These are phyloP conservation scores for Garrulus glandarius DNA, from an alignment of 2,797 vertebrate genomes.

Conservation along the genomic window DNA sequence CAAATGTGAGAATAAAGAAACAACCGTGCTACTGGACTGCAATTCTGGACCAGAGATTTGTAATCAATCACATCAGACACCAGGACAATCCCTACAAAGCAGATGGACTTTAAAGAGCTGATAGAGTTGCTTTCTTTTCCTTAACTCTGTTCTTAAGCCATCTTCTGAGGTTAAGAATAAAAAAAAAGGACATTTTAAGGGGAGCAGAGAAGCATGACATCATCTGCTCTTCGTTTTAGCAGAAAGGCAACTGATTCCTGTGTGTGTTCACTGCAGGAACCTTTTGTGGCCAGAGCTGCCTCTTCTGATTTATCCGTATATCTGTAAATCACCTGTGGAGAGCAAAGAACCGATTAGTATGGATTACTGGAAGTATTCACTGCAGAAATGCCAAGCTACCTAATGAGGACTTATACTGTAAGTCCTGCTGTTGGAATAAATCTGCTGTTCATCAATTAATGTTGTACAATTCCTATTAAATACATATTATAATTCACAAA, in stretches of 20 bases:
- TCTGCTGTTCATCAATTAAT: constrained; percentile 60
- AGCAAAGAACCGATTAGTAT: constrained; percentile 53
- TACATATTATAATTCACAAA: constrained; percentile 51
- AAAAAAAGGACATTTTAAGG: background rate
- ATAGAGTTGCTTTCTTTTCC: background rate
- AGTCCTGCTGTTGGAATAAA: constrained; percentile 57
- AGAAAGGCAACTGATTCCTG: constrained; percentile 22
- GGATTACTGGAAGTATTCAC: constrained; percentile 64
- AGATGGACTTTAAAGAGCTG: background rate
- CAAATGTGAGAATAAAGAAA: background rate
- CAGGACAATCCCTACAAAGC: background rate
- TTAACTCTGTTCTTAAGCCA: background rate
- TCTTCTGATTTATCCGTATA: constrained; percentile 53
- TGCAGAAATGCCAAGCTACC: constrained; percentile 54
- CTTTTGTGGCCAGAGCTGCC: constrained; percentile 47
- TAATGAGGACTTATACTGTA: constrained; percentile 53
- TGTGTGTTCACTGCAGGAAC: constrained; percentile 32
- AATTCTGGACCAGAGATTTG: background rate
- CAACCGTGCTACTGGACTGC: background rate
- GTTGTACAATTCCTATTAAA: constrained; percentile 57
- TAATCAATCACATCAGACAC: background rate
- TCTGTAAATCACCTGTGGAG: constrained; percentile 60
- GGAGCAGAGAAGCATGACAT: background rate
- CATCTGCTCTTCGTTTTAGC: constrained; percentile 39
- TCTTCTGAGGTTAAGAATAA: background rate